Conservation (phyloP, 2,113 vertebrate species). For the Aegotheles bennettii region DNA sequence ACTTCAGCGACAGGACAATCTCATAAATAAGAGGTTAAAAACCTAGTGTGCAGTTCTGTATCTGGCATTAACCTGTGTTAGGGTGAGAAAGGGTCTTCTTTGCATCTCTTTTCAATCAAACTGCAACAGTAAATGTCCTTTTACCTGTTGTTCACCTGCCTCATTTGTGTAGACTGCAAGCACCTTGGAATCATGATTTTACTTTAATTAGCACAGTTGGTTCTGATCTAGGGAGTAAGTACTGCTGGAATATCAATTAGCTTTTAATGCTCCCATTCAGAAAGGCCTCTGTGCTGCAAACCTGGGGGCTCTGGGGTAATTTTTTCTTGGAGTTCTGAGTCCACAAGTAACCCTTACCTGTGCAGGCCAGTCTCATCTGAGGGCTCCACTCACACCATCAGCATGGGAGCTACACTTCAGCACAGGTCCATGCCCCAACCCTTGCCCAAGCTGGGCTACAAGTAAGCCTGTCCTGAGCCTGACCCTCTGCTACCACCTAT, state of each 20-base stretch:
- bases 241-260: neutral
- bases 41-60: neutral
- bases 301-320: neutral
- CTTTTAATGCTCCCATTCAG: neutral
- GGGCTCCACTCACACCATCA: neutral
- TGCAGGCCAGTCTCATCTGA: rapidly evolving
- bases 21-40: neutral
- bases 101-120: neutral
- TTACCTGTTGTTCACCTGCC: neutral
- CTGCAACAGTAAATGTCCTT: neutral
- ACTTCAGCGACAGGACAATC: neutral
- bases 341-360: neutral
- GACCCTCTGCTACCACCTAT: neutral
- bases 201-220: neutral
- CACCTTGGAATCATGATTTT: neutral
- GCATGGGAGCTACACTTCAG: rapidly evolving
- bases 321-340: neutral
- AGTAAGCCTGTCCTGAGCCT: neutral
- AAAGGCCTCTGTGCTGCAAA: neutral
- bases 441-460: neutral
- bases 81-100: neutral
- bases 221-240: neutral
- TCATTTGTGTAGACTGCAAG: neutral
- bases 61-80: neutral
- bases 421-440: neutral